Percentiles rank a stretch among this genome's conserved stretches.
phyloP scores from a whole-genome alignment of 2,113 vertebrate species.

The Neogobius melanostomus region DNA sequence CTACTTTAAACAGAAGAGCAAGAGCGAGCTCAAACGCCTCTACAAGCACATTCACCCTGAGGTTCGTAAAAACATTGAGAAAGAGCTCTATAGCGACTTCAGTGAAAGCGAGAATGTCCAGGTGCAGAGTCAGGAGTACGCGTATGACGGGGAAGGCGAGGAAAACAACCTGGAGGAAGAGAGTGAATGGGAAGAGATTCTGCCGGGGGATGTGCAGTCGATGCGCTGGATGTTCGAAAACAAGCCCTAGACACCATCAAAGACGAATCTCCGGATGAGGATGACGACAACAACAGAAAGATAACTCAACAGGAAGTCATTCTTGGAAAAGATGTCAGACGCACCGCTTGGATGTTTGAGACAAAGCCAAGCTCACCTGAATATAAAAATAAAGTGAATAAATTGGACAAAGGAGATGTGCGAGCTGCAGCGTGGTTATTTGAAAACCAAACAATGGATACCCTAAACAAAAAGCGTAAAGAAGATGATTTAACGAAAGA shows the following conservation, averaged over 20 bases:
- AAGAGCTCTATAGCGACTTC: conserved; percentile 77
- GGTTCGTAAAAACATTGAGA: conserved; percentile 84
- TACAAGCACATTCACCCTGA: conserved; percentile 85
- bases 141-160: conserved; percentile 76
- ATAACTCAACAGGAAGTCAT: conserved; percentile 80
- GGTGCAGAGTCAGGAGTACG: conserved; percentile 67
- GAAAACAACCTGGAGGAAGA: conserved; percentile 78
- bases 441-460: conserved; percentile 84
- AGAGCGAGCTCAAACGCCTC: conserved; percentile 82
- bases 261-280: conserved; percentile 70
- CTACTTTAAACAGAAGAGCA: conserved; percentile 81
- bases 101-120: conserved; percentile 71
- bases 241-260: conserved; percentile 82
- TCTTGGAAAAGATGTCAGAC: conserved; percentile 81
- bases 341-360: conserved; percentile 88
- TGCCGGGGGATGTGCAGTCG: conserved; percentile 84
- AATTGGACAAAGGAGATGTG: conserved; percentile 80
- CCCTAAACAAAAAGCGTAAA: conserved; percentile 79
- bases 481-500: conserved; percentile 71
- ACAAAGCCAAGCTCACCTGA: conserved; percentile 75
- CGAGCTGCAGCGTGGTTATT: conserved; percentile 79
- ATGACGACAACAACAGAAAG: conserved; percentile 63
- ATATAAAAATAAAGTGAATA: conserved; percentile 74
- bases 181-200: conserved; percentile 82
- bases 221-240: conserved; percentile 87